A percentile compares a stretch with the other conserved stretches of the same genome.
Conservation (phyloP, 2,113 vertebrate genomes). For the Sardina pilchardus region DNA sequence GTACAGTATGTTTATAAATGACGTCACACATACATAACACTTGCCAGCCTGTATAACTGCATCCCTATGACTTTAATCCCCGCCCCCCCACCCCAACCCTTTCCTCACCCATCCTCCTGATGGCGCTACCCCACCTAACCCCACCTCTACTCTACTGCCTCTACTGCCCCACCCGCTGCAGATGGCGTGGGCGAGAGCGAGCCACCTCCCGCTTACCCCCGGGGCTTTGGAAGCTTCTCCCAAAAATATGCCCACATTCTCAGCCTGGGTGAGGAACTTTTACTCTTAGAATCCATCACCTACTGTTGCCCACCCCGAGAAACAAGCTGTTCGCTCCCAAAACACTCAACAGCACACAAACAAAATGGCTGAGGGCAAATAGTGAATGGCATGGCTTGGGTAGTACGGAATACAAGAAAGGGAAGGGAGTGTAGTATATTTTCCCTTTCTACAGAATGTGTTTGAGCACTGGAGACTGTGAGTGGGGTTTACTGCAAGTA, state of each 20-base stretch:
- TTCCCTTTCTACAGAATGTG: no score
- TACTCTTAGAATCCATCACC: slow-evolving; percentile 30
- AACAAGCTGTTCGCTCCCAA: not conserved
- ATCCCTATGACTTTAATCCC: not conserved
- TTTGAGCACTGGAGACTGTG: no score
- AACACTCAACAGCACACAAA: not conserved
- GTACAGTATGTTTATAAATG: not conserved
- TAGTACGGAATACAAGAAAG: not conserved
- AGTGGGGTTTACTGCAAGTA: no score
- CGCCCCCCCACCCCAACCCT: not conserved
- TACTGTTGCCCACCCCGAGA: slow-evolving; percentile 19
- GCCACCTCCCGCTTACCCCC: slow-evolving; percentile 37
- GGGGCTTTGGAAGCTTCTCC: slow-evolving; percentile 46
- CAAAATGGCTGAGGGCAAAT: not conserved
- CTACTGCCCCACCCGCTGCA: slow-evolving; percentile 37
- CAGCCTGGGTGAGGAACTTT: slow-evolving; percentile 47
- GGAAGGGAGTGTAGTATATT: no score
- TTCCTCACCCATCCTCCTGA: slow-evolving; percentile 32
- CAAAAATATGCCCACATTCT: slow-evolving; percentile 54
- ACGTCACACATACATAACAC: not conserved
- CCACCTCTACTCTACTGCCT: not conserved
- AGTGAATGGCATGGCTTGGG: not conserved
- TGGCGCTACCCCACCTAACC: slow-evolving; percentile 14
- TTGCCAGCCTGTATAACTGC: not conserved
- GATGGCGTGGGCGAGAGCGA: slow-evolving; percentile 46